Evolutionary conservation across 2,113 vertebrate species (phyloP), one percentile per base, ranked within the genome.

Genomic region (Elgaria multicarinata): DNA sequence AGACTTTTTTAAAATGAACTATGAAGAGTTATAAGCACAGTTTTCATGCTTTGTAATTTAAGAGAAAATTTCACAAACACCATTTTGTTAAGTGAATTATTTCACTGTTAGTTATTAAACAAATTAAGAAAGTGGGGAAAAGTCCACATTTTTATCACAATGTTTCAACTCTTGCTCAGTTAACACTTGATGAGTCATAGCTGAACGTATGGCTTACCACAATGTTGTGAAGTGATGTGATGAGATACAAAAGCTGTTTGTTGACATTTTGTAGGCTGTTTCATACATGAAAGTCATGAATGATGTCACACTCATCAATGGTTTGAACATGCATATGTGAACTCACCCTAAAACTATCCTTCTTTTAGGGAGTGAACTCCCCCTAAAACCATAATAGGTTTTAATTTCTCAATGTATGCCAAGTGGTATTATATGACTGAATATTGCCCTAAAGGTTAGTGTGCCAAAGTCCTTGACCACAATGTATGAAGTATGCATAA

Each of bases 371-470:
- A 12, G 18, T 39, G 20, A 62, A 81, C 33, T 36, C 50, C 8
- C 33, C 13, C 50, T 58, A n/a, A 62, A 62, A 62, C 53, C 26
- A 66, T 83, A 20, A 83, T 66, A 66, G 13, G 24, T 42, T 28
- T 66, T 18, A 12, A 24, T 20, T 55, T 24, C 36, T 58, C 62
- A 36, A 86, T 39, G 66, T 75, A 58, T 39, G 20, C 64, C 58
- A 44, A 28, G 24, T 14, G 39, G 36, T 7, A 74, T 39, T 39
- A 85, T 46, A 42, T 69, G 8, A 53, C 36, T 50, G 85, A 83
- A 93, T 62, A 85, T 18, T 78, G 91, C 44, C 62, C 20, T 92
- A 36, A 66, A 82, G 83, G 33, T 53, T 67, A 53, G 55, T 33
- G 66, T 55, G 42, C 64, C 85, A 46, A 77, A 91, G 87, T 5